Percentiles rank a stretch among this genome's conserved stretches.
phyloP scores from a whole-genome alignment of 2,797 vertebrate species.

The Sebastolobus alascanus region DNA sequence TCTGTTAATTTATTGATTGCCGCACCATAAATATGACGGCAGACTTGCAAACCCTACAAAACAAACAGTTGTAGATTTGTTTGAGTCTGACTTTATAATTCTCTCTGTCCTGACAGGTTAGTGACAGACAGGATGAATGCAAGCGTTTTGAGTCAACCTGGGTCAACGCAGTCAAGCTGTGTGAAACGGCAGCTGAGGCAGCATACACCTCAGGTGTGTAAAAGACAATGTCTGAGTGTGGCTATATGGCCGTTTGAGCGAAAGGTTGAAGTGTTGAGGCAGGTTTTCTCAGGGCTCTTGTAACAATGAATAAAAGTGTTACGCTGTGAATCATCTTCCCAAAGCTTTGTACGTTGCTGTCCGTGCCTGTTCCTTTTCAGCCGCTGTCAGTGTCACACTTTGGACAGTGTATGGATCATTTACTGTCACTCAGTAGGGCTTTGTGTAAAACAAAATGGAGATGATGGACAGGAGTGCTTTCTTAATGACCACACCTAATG shows the following conservation, averaged over 20 bases:
- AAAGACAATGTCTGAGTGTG: background rate
- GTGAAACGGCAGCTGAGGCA: slow-evolving; percentile 93
- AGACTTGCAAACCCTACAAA: background rate
- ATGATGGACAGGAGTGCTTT: slow-evolving; percentile 54
- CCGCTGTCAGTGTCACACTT: slow-evolving; percentile 55
- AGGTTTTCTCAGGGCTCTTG: slow-evolving; percentile 27
- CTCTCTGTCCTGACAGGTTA: slow-evolving; percentile 82
- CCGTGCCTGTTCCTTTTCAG: slow-evolving; percentile 38
- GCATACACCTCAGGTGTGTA: slow-evolving; percentile 90
- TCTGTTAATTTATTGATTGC: background rate
- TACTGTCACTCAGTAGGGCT: slow-evolving; percentile 41
- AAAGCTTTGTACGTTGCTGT: slow-evolving; percentile 17
- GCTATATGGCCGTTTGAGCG: background rate
- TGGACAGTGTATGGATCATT: slow-evolving; percentile 44
- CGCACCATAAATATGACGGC: background rate
- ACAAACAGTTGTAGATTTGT: background rate
- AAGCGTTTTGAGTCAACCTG: slow-evolving; percentile 90
- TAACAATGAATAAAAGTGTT: slow-evolving; percentile 16
- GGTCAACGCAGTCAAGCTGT: slow-evolving; percentile 89
- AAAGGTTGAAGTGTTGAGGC: slow-evolving; percentile 5
- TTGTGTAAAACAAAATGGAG: slow-evolving; percentile 53
- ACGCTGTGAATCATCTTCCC: slow-evolving; percentile 31
- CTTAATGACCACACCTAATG: slow-evolving; percentile 42
- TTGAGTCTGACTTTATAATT: slow-evolving; percentile 4
- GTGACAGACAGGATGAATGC: slow-evolving; percentile 87